Base-by-base conservation (phyloP, 2,113 vertebrate species). In the Tamias sibiricus region DNA sequence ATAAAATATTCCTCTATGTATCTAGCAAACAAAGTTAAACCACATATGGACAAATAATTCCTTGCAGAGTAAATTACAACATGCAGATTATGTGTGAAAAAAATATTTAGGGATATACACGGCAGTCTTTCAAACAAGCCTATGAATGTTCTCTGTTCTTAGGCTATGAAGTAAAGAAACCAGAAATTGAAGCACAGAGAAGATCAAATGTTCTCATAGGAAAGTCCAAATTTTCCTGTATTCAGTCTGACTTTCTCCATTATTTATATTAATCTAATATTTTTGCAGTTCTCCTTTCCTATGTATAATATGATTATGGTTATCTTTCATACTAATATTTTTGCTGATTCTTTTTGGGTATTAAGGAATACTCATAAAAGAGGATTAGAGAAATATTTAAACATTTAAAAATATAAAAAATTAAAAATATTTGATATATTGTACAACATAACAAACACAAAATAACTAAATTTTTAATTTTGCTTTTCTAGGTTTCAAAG, bases 401-500 rank as follows among this genome's bases (percentile, higher is more conserved):
- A 77, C 4, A 68, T 79, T 82, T 82, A 57, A 91, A 92, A 85
- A 37, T 75, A 71, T 28, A 28, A 44, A 81, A 82, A 89, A 35
- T 62, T 79, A 4, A 19, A 83, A 59, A 9, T 80, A 93, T 76
- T 71, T 89, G 24, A 68, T 19, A 49, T 40, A 52, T 35, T 88
- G 3, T 57, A 5, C 6, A 64, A 6, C 24, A 35, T 79, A 59
- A 80, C 19, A 82, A 77, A 42, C 1, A 72, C n/a, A 14, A 87
- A 71, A 90, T 71, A 35, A 79, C 1, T 74, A 54, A 16, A 79
- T 69, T 86, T 95, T 84, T 40, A 44, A 64, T 91, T 57, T 93
- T 85, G 26, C 17, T 62, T 57, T 47, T 87, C 79, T 54, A 75
- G 19, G 82, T 85, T 80, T 66, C 85, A 42, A 86, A 85, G 35